These are phyloP conservation scores for Papilio helenus DNA, from an alignment of 1,140 invertebrate genomes.

Conservation along the genomic window DNA sequence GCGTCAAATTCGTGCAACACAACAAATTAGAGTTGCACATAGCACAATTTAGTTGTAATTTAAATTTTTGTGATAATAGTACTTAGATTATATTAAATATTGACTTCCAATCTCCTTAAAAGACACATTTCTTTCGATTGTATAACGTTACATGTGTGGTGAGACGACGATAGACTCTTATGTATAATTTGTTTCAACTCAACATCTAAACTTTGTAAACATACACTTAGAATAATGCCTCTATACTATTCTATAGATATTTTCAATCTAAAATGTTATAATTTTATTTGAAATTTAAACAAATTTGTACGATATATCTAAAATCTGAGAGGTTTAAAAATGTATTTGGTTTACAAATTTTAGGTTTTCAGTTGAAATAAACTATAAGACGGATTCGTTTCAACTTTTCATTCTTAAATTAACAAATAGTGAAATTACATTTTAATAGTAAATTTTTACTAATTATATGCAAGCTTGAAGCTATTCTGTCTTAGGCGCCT, in stretches of 20 bases:
- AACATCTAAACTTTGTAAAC: background rate
- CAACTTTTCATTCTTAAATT: conserved; percentile 49
- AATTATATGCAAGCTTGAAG: conserved; percentile 59
- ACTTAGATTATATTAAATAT: conserved; percentile 67
- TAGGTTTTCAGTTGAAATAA: conserved; percentile 1
- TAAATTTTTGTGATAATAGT: conserved; percentile 80
- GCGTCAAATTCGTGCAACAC: conserved; percentile 56
- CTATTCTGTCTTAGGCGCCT: conserved; percentile 63
- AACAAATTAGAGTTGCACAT: conserved; percentile 50
- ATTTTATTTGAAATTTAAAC: background rate
- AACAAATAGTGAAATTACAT: conserved; percentile 29
- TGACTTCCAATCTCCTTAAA: conserved; percentile 57
- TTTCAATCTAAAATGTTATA: no score
- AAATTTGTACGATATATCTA: no score
- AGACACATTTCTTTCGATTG: conserved; percentile 62
- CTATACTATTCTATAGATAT: no score
- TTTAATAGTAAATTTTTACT: conserved; percentile 42
- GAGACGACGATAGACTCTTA: conserved; percentile 78
- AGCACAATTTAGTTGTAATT: conserved; percentile 77
- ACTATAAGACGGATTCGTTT: conserved; percentile 63
- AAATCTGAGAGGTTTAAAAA: background rate
- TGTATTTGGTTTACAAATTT: background rate
- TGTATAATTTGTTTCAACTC: conserved; percentile 25
- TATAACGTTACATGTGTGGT: conserved; percentile 82
- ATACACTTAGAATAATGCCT: background rate